Evolutionary conservation across 2,113 vertebrate genomes (phyloP).

Genomic region (Philantomba maxwellii): DNA sequence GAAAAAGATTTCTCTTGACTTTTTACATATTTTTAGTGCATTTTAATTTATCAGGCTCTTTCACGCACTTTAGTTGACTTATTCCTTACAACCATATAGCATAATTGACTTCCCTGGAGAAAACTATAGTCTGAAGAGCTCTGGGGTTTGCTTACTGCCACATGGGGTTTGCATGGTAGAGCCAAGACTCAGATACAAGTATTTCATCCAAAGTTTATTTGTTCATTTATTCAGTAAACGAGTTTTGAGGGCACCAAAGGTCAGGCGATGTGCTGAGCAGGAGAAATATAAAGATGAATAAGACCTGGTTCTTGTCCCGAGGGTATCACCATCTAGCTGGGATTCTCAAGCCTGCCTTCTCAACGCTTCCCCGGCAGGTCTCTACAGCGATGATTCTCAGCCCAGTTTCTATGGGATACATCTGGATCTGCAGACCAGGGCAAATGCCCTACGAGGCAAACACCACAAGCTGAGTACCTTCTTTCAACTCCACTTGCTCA

Average conservation of each 20-base stretch:
- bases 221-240: not conserved
- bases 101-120: not conserved
- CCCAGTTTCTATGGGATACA: not conserved
- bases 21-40: not conserved
- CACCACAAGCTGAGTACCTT: not conserved
- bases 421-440: not conserved
- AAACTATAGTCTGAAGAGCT: not conserved
- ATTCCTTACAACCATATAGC: not conserved
- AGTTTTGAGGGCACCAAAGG: not conserved
- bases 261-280: not conserved
- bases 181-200: not conserved
- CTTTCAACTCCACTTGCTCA: not conserved
- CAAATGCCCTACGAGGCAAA: not conserved
- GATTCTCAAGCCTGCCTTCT: not conserved
- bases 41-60: not conserved
- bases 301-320: not conserved
- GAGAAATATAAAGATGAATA: not conserved
- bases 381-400: not conserved
- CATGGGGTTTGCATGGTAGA: not conserved
- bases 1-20: not conserved
- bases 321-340: not conserved
- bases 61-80: not conserved
- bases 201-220: not conserved
- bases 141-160: not conserved
- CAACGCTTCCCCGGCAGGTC: fast-evolving